Percentiles rank a stretch among this genome's conserved stretches.
These are phyloP conservation scores for Argynnis bischoffii DNA, from an alignment of 2,888 invertebrate genomes.

Conservation along the genomic window DNA sequence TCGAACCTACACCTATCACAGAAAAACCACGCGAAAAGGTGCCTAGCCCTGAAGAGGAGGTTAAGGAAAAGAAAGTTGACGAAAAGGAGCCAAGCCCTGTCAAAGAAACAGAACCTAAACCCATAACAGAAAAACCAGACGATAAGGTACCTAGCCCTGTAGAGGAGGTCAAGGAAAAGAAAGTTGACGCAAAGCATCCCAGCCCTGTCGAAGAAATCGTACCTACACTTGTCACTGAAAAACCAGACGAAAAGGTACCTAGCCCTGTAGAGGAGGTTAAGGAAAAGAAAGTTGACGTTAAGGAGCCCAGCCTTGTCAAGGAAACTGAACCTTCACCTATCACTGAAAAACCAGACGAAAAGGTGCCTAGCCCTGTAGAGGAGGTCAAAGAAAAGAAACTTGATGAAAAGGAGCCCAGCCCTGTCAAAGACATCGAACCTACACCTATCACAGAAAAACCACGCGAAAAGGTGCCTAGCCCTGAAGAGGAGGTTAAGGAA, in stretches of 20 bases:
- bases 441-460: neutral
- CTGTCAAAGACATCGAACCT: neutral
- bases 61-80: too few relatives aligned
- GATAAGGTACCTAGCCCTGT: too few relatives aligned
- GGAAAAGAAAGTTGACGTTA: neutral
- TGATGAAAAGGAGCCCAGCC: slow-evolving; percentile 12
- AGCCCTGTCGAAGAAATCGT: neutral
- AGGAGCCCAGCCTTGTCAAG: slow-evolving; percentile 24
- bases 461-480: slow-evolving; percentile 26
- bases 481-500: slow-evolving; percentile 2
- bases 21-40: too few relatives aligned
- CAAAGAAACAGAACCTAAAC: too few relatives aligned
- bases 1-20: too few relatives aligned
- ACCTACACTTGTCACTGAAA: neutral
- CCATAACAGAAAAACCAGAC: too few relatives aligned
- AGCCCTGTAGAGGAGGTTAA: slow-evolving; percentile 11
- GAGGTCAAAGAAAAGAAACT: too few relatives aligned
- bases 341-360: slow-evolving; percentile 20
- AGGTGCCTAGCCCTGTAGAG: slow-evolving; percentile 27
- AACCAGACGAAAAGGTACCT: slow-evolving; percentile 25
- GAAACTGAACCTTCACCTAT: neutral
- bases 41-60: too few relatives aligned
- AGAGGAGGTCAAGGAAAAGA: too few relatives aligned
- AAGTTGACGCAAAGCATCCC: too few relatives aligned
- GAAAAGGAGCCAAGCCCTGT: too few relatives aligned